Evolutionary conservation across 2,113 vertebrate species (phyloP).

Genomic region (Edolisoma coerulescens): DNA sequence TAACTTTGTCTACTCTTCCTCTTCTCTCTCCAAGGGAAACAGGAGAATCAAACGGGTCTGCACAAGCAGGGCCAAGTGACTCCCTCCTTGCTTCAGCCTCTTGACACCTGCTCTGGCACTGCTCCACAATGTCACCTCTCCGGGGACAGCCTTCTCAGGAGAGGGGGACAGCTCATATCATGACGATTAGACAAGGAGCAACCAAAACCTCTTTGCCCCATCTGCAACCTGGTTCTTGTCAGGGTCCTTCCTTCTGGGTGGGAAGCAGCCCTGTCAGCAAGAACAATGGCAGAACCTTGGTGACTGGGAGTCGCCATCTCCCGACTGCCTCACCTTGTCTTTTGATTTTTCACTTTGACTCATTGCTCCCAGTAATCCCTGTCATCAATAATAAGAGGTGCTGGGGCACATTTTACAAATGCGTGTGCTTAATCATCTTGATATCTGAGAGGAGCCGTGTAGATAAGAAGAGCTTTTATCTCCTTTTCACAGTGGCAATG

Average conservation of each 20-base stretch:
- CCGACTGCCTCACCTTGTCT: neutral
- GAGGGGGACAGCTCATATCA: rapidly evolving
- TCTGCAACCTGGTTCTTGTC: neutral
- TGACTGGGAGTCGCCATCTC: neutral
- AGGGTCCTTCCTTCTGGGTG: neutral
- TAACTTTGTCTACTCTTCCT: neutral
- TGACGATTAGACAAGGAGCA: neutral
- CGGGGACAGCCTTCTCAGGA: neutral
- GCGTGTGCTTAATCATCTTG: neutral
- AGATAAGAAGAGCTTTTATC: constrained; percentile 2
- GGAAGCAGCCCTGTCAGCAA: neutral
- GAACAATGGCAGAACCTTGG: neutral
- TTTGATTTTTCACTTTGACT: constrained; percentile 48
- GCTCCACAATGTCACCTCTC: rapidly evolving
- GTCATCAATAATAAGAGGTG: neutral
- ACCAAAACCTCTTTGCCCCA: neutral
- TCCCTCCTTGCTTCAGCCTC: neutral
- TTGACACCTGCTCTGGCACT: neutral
- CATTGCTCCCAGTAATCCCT: neutral
- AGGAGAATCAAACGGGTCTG: rapidly evolving
- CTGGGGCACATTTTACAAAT: neutral
- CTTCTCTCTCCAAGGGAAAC: neutral
- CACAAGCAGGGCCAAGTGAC: neutral
- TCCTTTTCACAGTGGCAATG: neutral
- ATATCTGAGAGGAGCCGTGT: neutral